Conservation (phyloP, 2,888 invertebrate species). For the Lysandra bellargus region DNA sequence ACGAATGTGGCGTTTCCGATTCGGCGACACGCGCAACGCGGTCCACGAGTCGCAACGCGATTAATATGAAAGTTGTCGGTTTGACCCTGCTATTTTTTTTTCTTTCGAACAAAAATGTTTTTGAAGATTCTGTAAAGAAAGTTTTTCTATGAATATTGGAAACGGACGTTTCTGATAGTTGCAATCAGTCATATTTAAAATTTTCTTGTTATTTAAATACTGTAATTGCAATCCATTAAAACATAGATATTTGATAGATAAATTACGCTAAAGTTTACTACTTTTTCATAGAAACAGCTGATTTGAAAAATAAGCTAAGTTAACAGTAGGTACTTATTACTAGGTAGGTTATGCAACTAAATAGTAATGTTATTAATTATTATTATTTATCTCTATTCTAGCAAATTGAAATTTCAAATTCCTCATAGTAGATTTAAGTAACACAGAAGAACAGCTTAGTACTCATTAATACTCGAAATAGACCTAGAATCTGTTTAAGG, state of each 20-base stretch:
- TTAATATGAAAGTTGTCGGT: slow-evolving; percentile 12
- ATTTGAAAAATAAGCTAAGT: too few species aligned
- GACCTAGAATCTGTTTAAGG: background rate
- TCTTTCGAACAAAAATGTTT: background rate
- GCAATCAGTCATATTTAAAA: background rate
- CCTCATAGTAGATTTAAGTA: too few species aligned
- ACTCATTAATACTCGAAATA: background rate
- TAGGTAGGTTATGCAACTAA: too few species aligned
- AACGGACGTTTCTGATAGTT: background rate
- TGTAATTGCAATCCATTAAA: background rate
- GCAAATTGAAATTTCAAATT: too few species aligned
- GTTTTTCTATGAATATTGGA: background rate
- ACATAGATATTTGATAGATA: background rate
- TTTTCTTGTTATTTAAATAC: background rate
- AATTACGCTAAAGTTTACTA: too few species aligned
- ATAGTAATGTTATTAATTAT: too few species aligned
- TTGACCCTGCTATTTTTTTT: slow-evolving; percentile 4
- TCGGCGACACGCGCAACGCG: background rate
- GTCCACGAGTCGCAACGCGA: background rate
- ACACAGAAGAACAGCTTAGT: too few species aligned
- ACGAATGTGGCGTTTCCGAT: slow-evolving; percentile 23
- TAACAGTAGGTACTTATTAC: too few species aligned
- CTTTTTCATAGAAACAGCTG: too few species aligned
- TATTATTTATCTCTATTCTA: too few species aligned
- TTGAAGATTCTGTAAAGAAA: background rate